A percentile compares a stretch with the other conserved stretches of the same genome.
These are phyloP conservation scores for Trachelus troglodyta DNA, from an alignment of 2,888 invertebrate species.

Conservation along the genomic window DNA sequence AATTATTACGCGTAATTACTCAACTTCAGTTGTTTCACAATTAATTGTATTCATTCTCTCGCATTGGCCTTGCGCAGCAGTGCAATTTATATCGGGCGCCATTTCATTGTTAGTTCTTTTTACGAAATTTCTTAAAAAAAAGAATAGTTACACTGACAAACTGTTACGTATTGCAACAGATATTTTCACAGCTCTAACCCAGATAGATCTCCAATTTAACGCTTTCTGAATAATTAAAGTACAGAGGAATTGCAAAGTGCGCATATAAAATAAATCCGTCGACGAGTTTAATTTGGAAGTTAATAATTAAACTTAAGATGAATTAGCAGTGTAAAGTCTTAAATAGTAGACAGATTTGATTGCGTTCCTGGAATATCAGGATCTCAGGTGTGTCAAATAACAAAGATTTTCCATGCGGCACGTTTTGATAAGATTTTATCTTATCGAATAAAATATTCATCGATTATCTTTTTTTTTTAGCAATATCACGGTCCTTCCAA, in stretches of 20 bases:
- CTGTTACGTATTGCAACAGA: neutral
- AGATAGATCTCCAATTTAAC: neutral
- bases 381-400: neutral
- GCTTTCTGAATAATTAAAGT: neutral
- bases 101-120: neutral
- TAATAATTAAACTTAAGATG: neutral
- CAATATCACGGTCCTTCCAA: neutral
- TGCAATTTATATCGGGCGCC: neutral
- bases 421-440: neutral
- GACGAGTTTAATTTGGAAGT: neutral
- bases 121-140: neutral
- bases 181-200: neutral
- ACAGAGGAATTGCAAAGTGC: no score
- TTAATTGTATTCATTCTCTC: neutral
- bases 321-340: neutral
- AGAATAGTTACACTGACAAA: neutral
- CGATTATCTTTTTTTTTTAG: neutral
- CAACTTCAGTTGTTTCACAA: neutral
- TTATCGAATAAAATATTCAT: neutral
- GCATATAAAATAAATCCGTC: neutral
- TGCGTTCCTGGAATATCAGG: neutral
- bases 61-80: neutral
- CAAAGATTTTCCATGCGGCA: neutral
- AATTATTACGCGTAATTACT: neutral
- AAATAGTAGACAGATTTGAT: neutral